A percentile compares a stretch with the other conserved stretches of the same genome.
Conservation (phyloP, 2,888 invertebrate genomes). For the Theretra japonica region DNA sequence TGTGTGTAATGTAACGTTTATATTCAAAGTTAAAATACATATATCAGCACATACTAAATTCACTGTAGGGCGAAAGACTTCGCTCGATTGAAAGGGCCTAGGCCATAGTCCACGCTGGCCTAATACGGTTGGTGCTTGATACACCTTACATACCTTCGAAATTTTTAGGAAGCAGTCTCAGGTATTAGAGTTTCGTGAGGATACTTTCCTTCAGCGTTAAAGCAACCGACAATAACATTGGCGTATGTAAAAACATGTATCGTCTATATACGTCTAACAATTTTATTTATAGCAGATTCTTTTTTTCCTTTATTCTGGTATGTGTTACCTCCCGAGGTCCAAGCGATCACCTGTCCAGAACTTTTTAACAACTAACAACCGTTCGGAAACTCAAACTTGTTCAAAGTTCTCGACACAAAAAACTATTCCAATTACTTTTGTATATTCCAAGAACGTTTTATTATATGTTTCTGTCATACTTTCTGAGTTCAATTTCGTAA, state of each 20-base stretch:
- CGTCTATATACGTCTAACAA: background rate
- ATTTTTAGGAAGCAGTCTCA: too few relatives aligned
- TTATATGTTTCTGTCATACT: background rate
- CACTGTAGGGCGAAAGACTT: too few relatives aligned
- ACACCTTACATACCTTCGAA: too few relatives aligned
- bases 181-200: too few relatives aligned
- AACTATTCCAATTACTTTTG: slow-evolving; percentile 12
- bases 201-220: too few relatives aligned
- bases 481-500: background rate
- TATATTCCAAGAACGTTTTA: background rate
- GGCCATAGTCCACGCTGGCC: too few relatives aligned
- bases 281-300: background rate
- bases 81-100: too few relatives aligned
- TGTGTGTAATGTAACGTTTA: background rate
- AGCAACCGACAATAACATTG: too few relatives aligned
- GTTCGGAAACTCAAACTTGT: slow-evolving; percentile 14
- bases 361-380: background rate
- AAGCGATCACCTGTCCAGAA: background rate
- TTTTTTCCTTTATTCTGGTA: background rate
- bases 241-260: background rate
- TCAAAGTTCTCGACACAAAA: slow-evolving; percentile 1
- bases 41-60: too few relatives aligned
- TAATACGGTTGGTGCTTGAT: too few relatives aligned
- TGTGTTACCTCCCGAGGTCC: background rate
- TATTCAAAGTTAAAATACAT: too few relatives aligned